A percentile compares a stretch with the other conserved stretches of the same genome.
phyloP scores from a whole-genome alignment of 2,113 vertebrate genomes.

The Pao palembangensis region DNA sequence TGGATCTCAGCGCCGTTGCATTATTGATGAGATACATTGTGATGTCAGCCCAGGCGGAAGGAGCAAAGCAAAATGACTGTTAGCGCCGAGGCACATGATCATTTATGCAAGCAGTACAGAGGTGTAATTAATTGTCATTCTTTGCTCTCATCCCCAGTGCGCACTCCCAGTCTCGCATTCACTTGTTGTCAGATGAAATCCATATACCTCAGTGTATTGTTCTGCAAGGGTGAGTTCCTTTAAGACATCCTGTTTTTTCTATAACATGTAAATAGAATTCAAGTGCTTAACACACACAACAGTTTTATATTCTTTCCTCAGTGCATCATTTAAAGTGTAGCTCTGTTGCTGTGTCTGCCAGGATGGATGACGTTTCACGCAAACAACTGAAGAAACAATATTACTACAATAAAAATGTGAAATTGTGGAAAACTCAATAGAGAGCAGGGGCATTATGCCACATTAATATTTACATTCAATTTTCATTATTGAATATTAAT shows the following conservation, averaged over 20 bases:
- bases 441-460: background rate
- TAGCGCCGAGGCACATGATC: constrained; percentile 58
- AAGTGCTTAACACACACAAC: constrained; percentile 16
- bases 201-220: constrained; percentile 14
- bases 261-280: constrained; percentile 27
- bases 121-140: constrained; percentile 66
- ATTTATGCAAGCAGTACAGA: constrained; percentile 59
- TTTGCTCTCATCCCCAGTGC: constrained; percentile 43
- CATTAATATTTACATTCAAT: background rate
- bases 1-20: constrained; percentile 64
- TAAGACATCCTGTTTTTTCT: constrained; percentile 23
- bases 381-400: background rate
- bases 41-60: constrained; percentile 70
- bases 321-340: background rate
- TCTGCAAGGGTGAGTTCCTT: constrained; percentile 9
- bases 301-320: constrained; percentile 1
- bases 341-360: constrained; percentile 1
- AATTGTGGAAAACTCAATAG: background rate
- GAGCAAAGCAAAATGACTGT: constrained; percentile 69
- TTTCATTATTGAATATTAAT: constrained; percentile 23
- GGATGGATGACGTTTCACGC: constrained; percentile 1
- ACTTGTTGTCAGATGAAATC: constrained; percentile 38
- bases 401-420: background rate
- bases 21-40: constrained; percentile 73
- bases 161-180: constrained; percentile 34